Conservation (phyloP, 2,797 vertebrate genomes). For the Pangasius mekongensis region DNA sequence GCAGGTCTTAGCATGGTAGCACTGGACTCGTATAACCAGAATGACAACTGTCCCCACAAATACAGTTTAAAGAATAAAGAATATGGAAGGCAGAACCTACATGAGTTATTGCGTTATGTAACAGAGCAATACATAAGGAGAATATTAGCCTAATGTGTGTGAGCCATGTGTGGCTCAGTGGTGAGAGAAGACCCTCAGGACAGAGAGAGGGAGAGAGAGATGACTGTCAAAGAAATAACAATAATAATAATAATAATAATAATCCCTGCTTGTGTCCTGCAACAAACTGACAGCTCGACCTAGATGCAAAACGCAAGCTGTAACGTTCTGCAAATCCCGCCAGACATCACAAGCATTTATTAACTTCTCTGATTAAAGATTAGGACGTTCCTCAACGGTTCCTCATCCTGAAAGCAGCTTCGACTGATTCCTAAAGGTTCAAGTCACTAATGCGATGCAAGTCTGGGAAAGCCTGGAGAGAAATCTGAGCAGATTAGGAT, state of each 20-base stretch:
- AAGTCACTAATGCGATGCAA: slow-evolving; percentile 11
- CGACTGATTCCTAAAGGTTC: slow-evolving; percentile 26
- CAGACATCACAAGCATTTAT: slow-evolving; percentile 22
- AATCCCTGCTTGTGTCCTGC: background rate
- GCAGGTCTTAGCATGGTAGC: background rate
- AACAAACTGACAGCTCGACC: background rate
- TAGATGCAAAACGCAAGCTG: background rate
- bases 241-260: background rate
- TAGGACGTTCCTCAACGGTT: slow-evolving; percentile 25
- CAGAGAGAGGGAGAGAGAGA: background rate
- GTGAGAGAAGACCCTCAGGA: background rate
- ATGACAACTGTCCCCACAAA: background rate
- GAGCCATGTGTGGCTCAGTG: background rate
- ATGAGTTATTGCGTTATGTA: background rate
- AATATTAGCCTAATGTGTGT: background rate
- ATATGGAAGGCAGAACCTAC: background rate
- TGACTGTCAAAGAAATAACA: background rate
- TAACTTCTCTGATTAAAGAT: slow-evolving; percentile 17
- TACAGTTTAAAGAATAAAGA: background rate
- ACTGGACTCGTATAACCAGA: background rate
- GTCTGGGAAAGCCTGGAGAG: slow-evolving; percentile 34
- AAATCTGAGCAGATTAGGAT: slow-evolving; percentile 75
- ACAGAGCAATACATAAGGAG: background rate
- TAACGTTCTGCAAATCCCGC: slow-evolving; percentile 4
- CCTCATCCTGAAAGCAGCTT: slow-evolving; percentile 26